Evolutionary conservation across 2,888 invertebrate genomes (phyloP), one percentile per base, ranked within the genome.

Genomic region (Drosophila prolongata): DNA sequence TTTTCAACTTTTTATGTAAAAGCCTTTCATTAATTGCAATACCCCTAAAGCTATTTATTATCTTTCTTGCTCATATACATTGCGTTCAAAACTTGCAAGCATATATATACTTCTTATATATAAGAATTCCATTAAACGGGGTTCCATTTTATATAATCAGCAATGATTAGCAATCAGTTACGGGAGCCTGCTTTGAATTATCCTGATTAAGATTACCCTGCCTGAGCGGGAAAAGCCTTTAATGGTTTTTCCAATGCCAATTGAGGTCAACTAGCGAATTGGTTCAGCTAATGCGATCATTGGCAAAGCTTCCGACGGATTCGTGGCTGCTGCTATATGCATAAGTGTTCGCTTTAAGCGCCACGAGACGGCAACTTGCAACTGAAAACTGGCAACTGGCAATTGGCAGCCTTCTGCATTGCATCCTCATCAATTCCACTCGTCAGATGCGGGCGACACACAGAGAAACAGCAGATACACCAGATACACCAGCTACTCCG

Each of bases 371-470:
- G 34, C 46, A n/a, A 27, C 27, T 46, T 40, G 40, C 40, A 2
- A 40, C 42, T 27, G 24, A 24, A 24, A 24, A 24, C 24, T 24
- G 24, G 46, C 46, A 30, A 30, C 46, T 65, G 60, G 57, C 59
- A 76, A 61, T 73, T 66, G 58, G 70, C 57, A 56, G 66, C 27
- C 34, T 54, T 64, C 64, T 64, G 64, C 35, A 61, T 56, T 60
- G 50, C 55, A 59, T 55, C 49, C 65, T 49, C 80, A 80, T 75
- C 72, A 76, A 76, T 78, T 66, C 79, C 70, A 58, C 67, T 66
- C 68, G 71, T 71, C 79, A 64, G 60, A 66, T 69, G 72, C 58
- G 46, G 52, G 60, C 52, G 35, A 50, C 64, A 43, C 64, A 50
- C 62, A 37, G 24, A 47, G 34, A 50, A 19, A 55, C 43, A 52